Percentiles rank a stretch among this genome's conserved stretches.
Evolutionary conservation across 2,888 invertebrate genomes (phyloP).

Genomic region (Liopterus haemorrhoidalis): DNA sequence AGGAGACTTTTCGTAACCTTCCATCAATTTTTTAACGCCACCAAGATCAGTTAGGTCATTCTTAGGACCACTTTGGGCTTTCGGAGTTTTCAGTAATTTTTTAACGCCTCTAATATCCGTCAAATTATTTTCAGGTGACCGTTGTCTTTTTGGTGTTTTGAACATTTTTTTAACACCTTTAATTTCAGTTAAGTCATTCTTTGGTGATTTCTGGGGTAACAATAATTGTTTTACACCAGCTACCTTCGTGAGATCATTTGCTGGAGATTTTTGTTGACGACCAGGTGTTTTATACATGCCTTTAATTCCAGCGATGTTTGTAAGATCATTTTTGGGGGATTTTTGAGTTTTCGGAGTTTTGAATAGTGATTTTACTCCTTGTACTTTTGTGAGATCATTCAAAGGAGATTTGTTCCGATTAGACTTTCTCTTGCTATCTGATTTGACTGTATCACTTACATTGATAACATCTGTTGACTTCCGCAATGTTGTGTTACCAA

Average conservation of each 20-base stretch:
- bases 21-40: constrained; percentile 26
- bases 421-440: no score
- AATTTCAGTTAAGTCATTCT: constrained; percentile 41
- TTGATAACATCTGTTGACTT: no score
- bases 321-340: neutral
- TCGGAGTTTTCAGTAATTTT: constrained; percentile 21
- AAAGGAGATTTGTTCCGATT: no score
- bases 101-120: constrained; percentile 27
- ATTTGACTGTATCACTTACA: no score
- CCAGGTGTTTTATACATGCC: neutral
- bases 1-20: constrained; percentile 31
- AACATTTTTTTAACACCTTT: constrained; percentile 42
- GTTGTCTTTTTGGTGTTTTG: constrained; percentile 29
- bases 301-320: neutral
- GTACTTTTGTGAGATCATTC: neutral
- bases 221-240: neutral
- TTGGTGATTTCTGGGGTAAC: constrained; percentile 36
- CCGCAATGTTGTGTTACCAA: no score
- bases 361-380: neutral
- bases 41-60: constrained; percentile 28
- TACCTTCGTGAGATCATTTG: neutral
- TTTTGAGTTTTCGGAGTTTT: neutral
- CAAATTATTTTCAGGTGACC: constrained; percentile 30
- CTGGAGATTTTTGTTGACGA: neutral
- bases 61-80: constrained; percentile 2